A percentile compares a stretch with the other conserved stretches of the same genome.
These are phyloP conservation scores for Porites lobata DNA, from an alignment of 92 coral and sea anemone genomes.

Conservation along the genomic window DNA sequence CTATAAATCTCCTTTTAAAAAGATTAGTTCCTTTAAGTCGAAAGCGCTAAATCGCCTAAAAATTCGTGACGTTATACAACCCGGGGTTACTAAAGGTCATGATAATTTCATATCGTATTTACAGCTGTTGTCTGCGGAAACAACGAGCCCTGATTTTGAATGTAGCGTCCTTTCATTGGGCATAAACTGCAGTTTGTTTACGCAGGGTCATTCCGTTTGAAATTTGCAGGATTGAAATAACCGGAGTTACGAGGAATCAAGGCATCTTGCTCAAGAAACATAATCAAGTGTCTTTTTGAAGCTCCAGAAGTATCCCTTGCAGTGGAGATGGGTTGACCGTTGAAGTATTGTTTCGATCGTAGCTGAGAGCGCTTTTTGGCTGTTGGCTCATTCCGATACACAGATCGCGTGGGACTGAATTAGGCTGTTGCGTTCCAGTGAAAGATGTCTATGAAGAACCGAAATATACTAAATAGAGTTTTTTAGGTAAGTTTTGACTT, in stretches of 20 bases:
- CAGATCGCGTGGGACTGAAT: background rate
- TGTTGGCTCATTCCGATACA: background rate
- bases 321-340: background rate
- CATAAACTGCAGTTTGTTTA: conserved; percentile 1
- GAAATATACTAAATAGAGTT: background rate
- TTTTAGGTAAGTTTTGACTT: conserved; percentile 1
- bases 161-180: conserved; percentile 19
- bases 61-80: conserved; percentile 3
- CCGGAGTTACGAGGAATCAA: background rate
- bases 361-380: background rate
- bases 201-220: background rate
- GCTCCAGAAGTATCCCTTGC: too few species aligned
- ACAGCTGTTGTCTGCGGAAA: background rate
- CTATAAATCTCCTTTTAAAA: background rate
- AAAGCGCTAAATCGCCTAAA: background rate
- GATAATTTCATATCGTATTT: background rate
- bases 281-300: background rate
- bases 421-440: background rate
- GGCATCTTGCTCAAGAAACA: background rate
- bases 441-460: background rate
- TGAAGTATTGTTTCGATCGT: background rate
- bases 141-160: conserved; percentile 35
- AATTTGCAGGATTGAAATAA: background rate
- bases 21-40: conserved; percentile 1
- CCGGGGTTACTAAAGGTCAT: conserved; percentile 24